phyloP scores from a whole-genome alignment of 2,797 vertebrate genomes.

The Botia almorhae region DNA sequence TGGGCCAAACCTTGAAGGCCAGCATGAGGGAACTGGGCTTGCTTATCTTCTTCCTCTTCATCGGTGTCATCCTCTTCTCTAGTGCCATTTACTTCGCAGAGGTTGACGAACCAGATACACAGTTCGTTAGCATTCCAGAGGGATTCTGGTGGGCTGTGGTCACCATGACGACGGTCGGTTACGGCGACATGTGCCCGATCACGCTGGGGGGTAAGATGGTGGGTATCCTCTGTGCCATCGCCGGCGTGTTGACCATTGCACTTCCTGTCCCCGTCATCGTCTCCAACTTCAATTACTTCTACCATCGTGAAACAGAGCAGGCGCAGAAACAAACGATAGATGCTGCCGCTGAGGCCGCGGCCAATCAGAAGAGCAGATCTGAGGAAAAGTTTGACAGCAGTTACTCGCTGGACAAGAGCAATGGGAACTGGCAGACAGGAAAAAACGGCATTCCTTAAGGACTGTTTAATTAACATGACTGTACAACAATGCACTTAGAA shows the following conservation, averaged over 20 bases:
- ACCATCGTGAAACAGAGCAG: slow-evolving; percentile 94
- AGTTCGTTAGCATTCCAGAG: slow-evolving; percentile 96
- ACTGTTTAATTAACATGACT: slow-evolving; percentile 45
- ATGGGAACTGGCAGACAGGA: slow-evolving; percentile 82
- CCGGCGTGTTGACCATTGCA: slow-evolving; percentile 95
- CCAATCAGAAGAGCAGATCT: slow-evolving; percentile 68
- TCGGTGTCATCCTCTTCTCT: slow-evolving; percentile 97
- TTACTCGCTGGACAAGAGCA: slow-evolving; percentile 88
- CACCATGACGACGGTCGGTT: slow-evolving; percentile 98
- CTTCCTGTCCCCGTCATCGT: slow-evolving; percentile 97
- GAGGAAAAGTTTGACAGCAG: slow-evolving; percentile 81
- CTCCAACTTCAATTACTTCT: slow-evolving; percentile 99
- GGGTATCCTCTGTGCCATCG: slow-evolving; percentile 94
- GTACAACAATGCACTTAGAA: slow-evolving; percentile 56
- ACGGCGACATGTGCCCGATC: slow-evolving; percentile 97
- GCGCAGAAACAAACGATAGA: slow-evolving; percentile 89
- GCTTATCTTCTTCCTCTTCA: slow-evolving; percentile 98
- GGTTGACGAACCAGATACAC: slow-evolving; percentile 94
- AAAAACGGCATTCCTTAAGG: slow-evolving; percentile 78
- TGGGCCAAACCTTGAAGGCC: slow-evolving; percentile 91
- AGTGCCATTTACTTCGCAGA: slow-evolving; percentile 98
- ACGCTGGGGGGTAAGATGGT: slow-evolving; percentile 96
- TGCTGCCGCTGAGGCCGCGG: slow-evolving; percentile 81
- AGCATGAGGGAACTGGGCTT: slow-evolving; percentile 91
- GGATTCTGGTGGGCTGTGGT: slow-evolving; percentile 99